Evolutionary conservation across 2,113 vertebrate species (phyloP), one percentile per base, ranked within the genome.

Genomic region (Myxocyprinus asiaticus): DNA sequence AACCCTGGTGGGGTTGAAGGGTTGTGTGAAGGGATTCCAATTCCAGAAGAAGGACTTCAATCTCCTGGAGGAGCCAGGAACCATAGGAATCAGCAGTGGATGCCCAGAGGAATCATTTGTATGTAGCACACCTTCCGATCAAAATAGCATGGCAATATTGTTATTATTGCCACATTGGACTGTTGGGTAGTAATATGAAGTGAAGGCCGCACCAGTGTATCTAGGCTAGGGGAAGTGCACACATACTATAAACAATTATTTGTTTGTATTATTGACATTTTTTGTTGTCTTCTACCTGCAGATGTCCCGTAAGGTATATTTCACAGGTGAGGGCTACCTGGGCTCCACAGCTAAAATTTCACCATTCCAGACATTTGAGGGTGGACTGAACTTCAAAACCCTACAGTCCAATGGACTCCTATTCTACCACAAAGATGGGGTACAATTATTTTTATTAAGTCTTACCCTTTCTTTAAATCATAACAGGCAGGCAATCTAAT

Each of bases 31-130:
- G 86, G 95, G 96, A 43, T 99, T 99, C 90, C 96, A 98, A 89
- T 99, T 97, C 90, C 98, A 98, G 89, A 99, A 97, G 86, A 98
- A 97, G 86, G 96, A 98, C 86, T 98, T 98, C 88, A 99, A 99
- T 86, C 90, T 99, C 70, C 78, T 98, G 81, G 97, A 98, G 88
- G 95, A 98, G 85, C 93, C 92, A 11, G 98, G 96, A 79, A 98
- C 97, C 22, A 90, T 99, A 3, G 98, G 97, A 82, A 94, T 99
- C 88, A 97, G 96, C 87, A 98, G 95, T 6, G 98, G 97, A 61
- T 99, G 98, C 82, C 95, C 96, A 15, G 98, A 99, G 88, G 98
- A 99, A 82, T 96, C 94, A 65, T 92, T 99, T 88, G 98, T 99
- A 93, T 93, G 96, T 84, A 51, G 45, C 48, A 48, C 22, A 33